Evolutionary conservation across 2,888 invertebrate species (phyloP).

Genomic region (Brachylomia viminalis): DNA sequence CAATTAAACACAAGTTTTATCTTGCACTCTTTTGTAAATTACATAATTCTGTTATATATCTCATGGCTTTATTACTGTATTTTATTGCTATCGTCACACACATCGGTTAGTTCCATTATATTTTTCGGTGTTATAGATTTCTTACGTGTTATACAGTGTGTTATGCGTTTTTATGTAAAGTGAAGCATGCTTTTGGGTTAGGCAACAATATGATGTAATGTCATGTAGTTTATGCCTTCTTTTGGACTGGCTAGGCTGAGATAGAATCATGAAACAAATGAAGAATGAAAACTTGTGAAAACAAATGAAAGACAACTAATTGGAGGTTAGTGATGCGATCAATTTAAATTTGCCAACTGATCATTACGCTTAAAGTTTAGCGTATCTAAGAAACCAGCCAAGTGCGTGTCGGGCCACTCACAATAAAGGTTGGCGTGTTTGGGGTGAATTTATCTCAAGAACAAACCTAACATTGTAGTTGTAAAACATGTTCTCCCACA

Average conservation of each 20-base stretch:
- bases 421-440: too few species aligned
- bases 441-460: too few species aligned
- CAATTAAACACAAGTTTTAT: constrained; percentile 68
- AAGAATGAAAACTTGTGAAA: background rate
- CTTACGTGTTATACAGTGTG: constrained; percentile 22
- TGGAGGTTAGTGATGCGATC: too few species aligned
- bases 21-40: constrained; percentile 61
- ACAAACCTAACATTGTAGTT: too few species aligned
- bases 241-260: background rate
- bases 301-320: background rate
- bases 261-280: background rate
- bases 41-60: constrained; percentile 59
- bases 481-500: too few species aligned
- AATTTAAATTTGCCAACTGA: background rate
- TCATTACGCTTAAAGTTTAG: background rate
- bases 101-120: constrained; percentile 40
- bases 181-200: constrained; percentile 12
- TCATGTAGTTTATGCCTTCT: too few species aligned
- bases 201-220: background rate
- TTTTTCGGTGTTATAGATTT: constrained; percentile 45
- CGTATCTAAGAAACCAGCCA: too few species aligned
- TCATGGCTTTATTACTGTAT: constrained; percentile 61
- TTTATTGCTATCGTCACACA: constrained; percentile 58
- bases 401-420: too few species aligned
- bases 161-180: constrained; percentile 16